Percentiles rank a stretch among this genome's conserved stretches.
Evolutionary conservation across 2,113 vertebrate genomes (phyloP).

Genomic region (Lamprologus tigripictilis): DNA sequence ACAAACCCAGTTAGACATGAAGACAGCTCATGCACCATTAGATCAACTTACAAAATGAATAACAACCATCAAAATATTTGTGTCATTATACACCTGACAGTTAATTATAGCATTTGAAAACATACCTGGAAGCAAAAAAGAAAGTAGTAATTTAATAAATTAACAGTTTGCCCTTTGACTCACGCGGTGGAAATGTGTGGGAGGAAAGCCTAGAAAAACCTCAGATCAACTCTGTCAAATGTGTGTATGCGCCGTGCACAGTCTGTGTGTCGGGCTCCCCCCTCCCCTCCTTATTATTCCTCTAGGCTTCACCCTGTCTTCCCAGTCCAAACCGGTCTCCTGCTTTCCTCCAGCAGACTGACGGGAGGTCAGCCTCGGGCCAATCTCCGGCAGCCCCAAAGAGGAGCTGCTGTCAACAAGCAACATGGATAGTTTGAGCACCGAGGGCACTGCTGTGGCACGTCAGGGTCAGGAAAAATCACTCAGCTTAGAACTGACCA

Average conservation of each 20-base stretch:
- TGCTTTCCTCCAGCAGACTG: constrained; percentile 27
- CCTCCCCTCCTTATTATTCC: constrained; percentile 23
- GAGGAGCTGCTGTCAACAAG: constrained; percentile 63
- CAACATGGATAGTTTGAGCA: constrained; percentile 42
- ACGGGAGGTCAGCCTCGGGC: constrained; percentile 56
- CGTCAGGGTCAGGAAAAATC: constrained; percentile 50
- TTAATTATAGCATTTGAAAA: constrained; percentile 28
- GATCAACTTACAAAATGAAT: constrained; percentile 34
- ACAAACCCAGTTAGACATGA: constrained; percentile 7
- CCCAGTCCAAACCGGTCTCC: constrained; percentile 4
- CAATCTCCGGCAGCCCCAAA: constrained; percentile 25
- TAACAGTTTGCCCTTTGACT: constrained; percentile 31
- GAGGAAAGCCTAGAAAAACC: neutral
- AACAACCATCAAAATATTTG: constrained; percentile 38
- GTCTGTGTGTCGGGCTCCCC: neutral
- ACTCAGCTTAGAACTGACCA: constrained; percentile 47
- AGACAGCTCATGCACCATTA: constrained; percentile 17
- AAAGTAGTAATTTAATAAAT: constrained; percentile 45
- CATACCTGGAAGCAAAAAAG: constrained; percentile 9
- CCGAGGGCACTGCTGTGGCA: constrained; percentile 36
- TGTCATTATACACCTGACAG: constrained; percentile 23
- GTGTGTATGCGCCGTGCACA: neutral
- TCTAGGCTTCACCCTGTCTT: constrained; percentile 10
- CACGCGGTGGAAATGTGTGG: constrained; percentile 17
- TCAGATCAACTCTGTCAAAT: neutral